Base-by-base conservation (phyloP, 2,113 vertebrate species). In the Ciconia boyciana region DNA sequence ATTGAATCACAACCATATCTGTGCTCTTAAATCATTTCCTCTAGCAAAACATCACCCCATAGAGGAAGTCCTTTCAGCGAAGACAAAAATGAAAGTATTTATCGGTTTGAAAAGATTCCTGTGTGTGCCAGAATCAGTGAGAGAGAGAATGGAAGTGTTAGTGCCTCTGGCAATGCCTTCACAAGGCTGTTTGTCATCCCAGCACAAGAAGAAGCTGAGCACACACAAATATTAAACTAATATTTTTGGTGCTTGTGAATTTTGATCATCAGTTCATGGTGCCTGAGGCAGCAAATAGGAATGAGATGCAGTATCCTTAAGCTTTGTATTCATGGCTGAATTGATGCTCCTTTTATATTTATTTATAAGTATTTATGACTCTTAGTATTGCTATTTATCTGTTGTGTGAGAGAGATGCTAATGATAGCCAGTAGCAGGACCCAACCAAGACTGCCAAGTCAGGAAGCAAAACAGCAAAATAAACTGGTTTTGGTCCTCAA, bases 221-320 rank as follows among this genome's bases (percentile, higher is more conserved):
- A 66, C 82, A 90, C 89, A 93, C 97, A 96, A 95, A 96, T 96
- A 97, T 96, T 93, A 91, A 95, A 85, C 92, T 96, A 93, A 96
- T 91, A 95, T 87, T 96, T 97, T 81, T 82, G 91, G 83, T 1
- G 2, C 91, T 93, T 8, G 94, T 86, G 92, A 70, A 74, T 97
- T 95, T 92, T 96, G 93, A 94, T 95, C 41, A 6, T 78, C 22
- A 24, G 87, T 48, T 91, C 24, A 0, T 1, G 4, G 66, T 4
- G 91, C 93, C 91, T 3, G 26, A 94, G 97, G 95, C 88, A 44
- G 81, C 61, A 39, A 74, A 26, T 58, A 26, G 66, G 93, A 97
- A 79, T 90, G 90, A 91, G 87, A 81, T 86, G 94, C 72, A 10
- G 62, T 60, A 31, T 83, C 72, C 96, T 79, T 72, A 90, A 90